A percentile compares a stretch with the other conserved stretches of the same genome.
phyloP scores from a whole-genome alignment of 2,113 vertebrate genomes.

The Emberiza fucata region DNA sequence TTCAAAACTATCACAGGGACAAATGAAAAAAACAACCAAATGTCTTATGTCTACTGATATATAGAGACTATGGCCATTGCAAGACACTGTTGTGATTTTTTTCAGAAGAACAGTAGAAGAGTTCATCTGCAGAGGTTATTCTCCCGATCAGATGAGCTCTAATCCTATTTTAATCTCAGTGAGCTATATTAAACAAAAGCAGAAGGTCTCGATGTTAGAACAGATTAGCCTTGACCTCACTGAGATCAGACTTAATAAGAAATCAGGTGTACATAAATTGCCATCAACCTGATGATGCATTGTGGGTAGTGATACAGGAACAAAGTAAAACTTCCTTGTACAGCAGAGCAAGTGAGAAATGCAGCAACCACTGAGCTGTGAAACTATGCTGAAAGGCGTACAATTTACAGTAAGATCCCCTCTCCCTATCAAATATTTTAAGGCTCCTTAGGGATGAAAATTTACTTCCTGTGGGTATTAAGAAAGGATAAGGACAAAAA shows the following conservation, averaged over 20 bases:
- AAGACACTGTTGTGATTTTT: neutral
- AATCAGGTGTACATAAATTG: conserved; percentile 45
- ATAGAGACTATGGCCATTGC: neutral
- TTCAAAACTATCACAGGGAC: neutral
- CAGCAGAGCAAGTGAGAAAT: neutral
- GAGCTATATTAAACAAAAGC: conserved; percentile 67
- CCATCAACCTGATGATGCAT: neutral
- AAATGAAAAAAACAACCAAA: neutral
- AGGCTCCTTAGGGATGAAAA: neutral
- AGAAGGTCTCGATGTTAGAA: conserved; percentile 59
- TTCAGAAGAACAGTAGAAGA: neutral
- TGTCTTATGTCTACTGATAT: neutral
- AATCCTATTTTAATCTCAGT: conserved; percentile 69
- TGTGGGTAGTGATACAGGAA: neutral
- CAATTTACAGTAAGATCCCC: neutral
- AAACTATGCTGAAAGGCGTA: neutral
- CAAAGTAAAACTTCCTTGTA: neutral
- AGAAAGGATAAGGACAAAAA: neutral
- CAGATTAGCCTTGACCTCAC: conserved; percentile 63
- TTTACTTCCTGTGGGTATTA: neutral
- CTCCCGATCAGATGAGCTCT: neutral
- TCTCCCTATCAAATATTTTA: neutral
- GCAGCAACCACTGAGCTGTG: neutral
- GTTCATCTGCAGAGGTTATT: conserved; percentile 27
- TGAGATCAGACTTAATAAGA: conserved; percentile 59